Evolutionary conservation across 2,888 invertebrate species (phyloP).

Genomic region (Ditula angustiorana): DNA sequence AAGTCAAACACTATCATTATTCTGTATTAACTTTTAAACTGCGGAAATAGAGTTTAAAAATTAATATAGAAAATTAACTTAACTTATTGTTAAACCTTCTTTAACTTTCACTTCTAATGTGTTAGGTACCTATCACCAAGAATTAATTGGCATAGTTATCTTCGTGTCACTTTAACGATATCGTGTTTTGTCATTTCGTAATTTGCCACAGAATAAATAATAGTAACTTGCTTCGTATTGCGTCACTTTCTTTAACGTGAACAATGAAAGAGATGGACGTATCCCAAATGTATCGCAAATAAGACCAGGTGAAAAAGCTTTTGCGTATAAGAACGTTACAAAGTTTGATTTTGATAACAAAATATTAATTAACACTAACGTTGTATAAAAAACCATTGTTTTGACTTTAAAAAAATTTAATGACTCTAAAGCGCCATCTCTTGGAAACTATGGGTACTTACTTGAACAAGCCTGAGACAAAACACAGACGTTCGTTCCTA

Average conservation of each 20-base stretch:
- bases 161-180: neutral
- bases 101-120: conserved; percentile 27
- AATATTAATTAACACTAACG: no score
- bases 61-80: neutral
- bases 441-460: neutral
- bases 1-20: neutral
- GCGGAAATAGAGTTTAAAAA: neutral
- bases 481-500: neutral
- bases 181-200: neutral
- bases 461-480: neutral
- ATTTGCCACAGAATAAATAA: neutral
- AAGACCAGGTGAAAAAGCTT: neutral
- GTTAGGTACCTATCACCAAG: no score
- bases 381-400: no score
- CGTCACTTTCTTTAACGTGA: no score
- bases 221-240: no score
- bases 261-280: no score
- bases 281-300: no score
- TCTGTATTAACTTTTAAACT: neutral
- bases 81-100: conserved; percentile 10
- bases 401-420: no score
- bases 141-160: neutral
- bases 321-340: neutral
- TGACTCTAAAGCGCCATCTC: conserved; percentile 5
- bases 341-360: no score